These are phyloP conservation scores for Malurus splendens DNA, from an alignment of 2,797 vertebrate species.

Conservation along the genomic window DNA sequence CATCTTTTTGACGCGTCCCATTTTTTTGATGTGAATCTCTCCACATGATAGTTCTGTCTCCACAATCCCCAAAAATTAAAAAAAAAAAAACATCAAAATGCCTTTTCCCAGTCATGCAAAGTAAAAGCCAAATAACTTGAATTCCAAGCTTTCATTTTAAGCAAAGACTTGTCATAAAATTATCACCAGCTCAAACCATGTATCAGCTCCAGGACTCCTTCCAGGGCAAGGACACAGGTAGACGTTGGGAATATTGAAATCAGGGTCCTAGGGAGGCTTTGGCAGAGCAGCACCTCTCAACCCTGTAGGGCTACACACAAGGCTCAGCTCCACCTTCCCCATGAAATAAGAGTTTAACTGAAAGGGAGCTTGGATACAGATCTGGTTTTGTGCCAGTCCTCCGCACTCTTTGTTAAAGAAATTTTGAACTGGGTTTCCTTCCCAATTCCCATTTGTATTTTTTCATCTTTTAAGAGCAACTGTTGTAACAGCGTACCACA, in stretches of 20 bases:
- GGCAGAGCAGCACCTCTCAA: background rate
- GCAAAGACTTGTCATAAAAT: background rate
- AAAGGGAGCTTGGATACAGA: background rate
- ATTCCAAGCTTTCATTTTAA: background rate
- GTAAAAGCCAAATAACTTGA: background rate
- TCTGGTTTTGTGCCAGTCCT: background rate
- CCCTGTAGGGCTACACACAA: accelerated
- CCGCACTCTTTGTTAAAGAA: background rate
- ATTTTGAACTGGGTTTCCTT: background rate
- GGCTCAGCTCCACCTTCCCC: background rate
- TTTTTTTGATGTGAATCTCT: background rate
- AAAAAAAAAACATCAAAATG: background rate
- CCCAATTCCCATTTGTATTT: background rate
- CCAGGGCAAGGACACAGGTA: background rate
- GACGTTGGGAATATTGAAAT: background rate
- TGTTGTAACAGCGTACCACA: background rate
- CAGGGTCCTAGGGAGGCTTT: background rate
- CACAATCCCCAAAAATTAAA: background rate
- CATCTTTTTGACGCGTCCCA: background rate
- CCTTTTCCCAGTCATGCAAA: background rate
- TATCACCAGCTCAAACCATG: background rate
- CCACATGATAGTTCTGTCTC: background rate
- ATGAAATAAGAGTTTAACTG: accelerated
- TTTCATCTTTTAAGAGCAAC: background rate
- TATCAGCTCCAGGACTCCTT: background rate